Base-by-base conservation (phyloP, 2,113 vertebrate genomes). In the Esox niger region DNA sequence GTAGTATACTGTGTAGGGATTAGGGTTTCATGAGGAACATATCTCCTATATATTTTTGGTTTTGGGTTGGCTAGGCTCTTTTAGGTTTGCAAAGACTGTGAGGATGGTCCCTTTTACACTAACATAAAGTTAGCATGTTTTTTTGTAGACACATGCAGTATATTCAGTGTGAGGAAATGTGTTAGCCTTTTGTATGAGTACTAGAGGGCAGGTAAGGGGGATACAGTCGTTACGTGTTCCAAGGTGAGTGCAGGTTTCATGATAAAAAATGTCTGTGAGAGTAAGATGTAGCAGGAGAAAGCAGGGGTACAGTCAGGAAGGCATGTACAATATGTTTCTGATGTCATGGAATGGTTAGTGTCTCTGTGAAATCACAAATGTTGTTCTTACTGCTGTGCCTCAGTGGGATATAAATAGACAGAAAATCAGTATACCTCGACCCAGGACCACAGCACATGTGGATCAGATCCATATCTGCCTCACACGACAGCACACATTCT, bases 311-410 rank as follows among this genome's bases (percentile, higher is more conserved):
- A 52, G 47, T 4, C n/a, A 21, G 4, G 15, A 21, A 21, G 47
- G 10, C 47, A 6, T 20, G 47, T 8, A n/a, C n/a, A n/a, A n/a
- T n/a, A 6, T 52, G 47, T 52, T 17, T 52, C 47, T 52, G 47
- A 52, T 52, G 47, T 52, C 47, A 52, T 52, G n/a, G 47, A 52
- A 52, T 52, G n/a, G 21, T 23, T 52, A 23, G n/a, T 52, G 47
- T 52, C 47, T 52, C 6, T 23, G n/a, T 52, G 47, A 52, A 52
- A 52, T 52, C 47, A 52, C 20, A 52, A 52, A n/a, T 52, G 47
- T 17, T 52, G 47, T 52, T 52, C 47, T 52, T 52, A n/a, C n/a
- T 52, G 47, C 47, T 52, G n/a, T 21, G n/a, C 20, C n/a, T 52
- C n/a, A 2, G 20, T 52, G 47, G n/a, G 47, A 52, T 52, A 52